Conservation (phyloP, 2,888 invertebrate species). For the Dorcus parallelipipedus region DNA sequence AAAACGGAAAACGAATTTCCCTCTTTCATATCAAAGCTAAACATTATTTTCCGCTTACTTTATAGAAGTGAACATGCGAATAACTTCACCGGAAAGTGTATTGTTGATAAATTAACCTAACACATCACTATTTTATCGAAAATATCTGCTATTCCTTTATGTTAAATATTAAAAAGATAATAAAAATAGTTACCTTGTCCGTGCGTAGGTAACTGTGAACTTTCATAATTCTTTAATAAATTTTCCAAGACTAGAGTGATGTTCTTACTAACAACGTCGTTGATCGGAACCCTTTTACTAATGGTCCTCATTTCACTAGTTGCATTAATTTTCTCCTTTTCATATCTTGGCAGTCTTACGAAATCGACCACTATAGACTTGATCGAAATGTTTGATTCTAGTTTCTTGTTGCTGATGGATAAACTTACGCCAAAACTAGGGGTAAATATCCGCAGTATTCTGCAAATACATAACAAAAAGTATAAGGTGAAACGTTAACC, state of each 20-base stretch:
- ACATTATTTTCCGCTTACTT: too few species aligned
- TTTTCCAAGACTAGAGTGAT: conserved; percentile 83
- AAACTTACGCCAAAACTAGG: too few species aligned
- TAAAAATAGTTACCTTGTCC: conserved; percentile 63
- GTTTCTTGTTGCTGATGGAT: too few species aligned
- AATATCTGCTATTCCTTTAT: not conserved
- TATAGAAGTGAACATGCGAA: too few species aligned
- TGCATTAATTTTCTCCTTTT: not conserved
- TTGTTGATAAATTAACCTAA: not conserved
- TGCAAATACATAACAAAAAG: too few species aligned
- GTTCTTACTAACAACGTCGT: conserved; percentile 75
- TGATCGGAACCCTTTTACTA: conserved; percentile 53
- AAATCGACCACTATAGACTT: conserved; percentile 14
- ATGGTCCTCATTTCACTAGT: conserved; percentile 5
- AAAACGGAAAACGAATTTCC: not conserved
- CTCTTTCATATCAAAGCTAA: not conserved
- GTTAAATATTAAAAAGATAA: too few species aligned
- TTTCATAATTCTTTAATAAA: conserved; percentile 84
- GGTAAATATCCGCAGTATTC: too few species aligned
- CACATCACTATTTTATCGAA: not conserved
- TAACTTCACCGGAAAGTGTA: too few species aligned
- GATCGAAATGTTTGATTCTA: not conserved
- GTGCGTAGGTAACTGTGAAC: conserved; percentile 85
- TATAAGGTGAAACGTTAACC: too few species aligned
- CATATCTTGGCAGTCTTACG: conserved; percentile 9